Percentiles rank a stretch among this genome's conserved stretches.
phyloP scores from a whole-genome alignment of 2,888 invertebrate species.

The Pimpla rufipes region DNA sequence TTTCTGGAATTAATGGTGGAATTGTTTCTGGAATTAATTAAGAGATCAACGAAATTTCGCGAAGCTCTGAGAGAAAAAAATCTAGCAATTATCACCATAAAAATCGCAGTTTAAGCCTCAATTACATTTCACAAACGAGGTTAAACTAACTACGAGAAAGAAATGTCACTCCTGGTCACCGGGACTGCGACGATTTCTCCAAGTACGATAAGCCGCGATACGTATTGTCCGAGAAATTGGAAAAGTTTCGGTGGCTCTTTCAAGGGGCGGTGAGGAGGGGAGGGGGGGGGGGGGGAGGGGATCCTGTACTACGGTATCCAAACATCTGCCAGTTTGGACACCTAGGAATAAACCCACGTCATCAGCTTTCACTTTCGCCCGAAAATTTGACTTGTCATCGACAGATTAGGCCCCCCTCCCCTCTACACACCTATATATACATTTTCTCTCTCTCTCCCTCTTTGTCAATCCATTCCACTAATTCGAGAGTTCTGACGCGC shows the following conservation, averaged over 20 bases:
- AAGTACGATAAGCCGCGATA: neutral
- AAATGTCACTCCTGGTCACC: too few species aligned
- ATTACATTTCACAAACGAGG: too few species aligned
- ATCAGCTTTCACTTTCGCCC: slow-evolving; percentile 57
- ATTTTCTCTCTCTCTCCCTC: neutral
- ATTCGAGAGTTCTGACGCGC: slow-evolving; percentile 24
- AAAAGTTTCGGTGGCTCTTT: neutral
- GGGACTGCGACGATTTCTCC: neutral
- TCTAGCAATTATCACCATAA: too few species aligned
- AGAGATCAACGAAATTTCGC: too few species aligned
- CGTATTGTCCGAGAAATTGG: slow-evolving; percentile 3
- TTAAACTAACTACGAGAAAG: too few species aligned
- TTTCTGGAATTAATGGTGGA: too few species aligned
- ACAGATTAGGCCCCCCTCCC: slow-evolving; percentile 10
- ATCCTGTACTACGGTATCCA: too few species aligned
- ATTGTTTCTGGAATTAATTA: too few species aligned
- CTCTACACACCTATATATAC: slow-evolving; percentile 6
- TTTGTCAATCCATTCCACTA: slow-evolving; percentile 40
- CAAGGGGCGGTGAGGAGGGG: neutral
- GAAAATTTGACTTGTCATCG: slow-evolving; percentile 55
- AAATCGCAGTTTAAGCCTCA: too few species aligned
- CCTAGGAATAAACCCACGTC: slow-evolving; percentile 13
- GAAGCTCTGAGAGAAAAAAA: too few species aligned
- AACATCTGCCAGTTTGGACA: neutral
- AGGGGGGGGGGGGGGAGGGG: too few species aligned